Percentiles rank a stretch among this genome's conserved stretches.
Evolutionary conservation across 2,888 invertebrate genomes (phyloP).

Genomic region (Osmoderma eremita): DNA sequence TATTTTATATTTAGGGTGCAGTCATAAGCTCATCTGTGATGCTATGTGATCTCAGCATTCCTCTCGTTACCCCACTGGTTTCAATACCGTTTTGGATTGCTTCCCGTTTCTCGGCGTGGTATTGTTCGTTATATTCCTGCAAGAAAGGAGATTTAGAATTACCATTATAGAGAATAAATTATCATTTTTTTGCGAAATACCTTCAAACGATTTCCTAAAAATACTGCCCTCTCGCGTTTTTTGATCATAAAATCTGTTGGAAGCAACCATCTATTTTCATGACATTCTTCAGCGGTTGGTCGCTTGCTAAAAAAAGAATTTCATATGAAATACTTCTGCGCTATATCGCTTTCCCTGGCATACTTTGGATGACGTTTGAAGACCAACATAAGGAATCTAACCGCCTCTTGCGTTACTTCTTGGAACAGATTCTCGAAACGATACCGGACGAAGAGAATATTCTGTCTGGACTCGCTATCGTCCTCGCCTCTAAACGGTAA

Average conservation of each 20-base stretch:
- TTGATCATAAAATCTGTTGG: constrained; percentile 93
- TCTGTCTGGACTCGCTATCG: constrained; percentile 87
- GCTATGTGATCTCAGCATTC: constrained; percentile 79
- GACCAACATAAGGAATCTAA: constrained; percentile 93
- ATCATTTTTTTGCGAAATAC: constrained; percentile 60
- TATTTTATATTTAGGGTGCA: constrained; percentile 46
- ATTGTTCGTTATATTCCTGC: constrained; percentile 82
- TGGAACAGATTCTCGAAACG: constrained; percentile 94
- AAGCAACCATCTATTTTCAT: constrained; percentile 95
- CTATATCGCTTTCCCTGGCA: constrained; percentile 58
- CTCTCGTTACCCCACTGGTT: constrained; percentile 65
- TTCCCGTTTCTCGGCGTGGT: constrained; percentile 76
- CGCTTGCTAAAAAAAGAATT: constrained; percentile 79
- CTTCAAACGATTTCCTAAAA: constrained; percentile 85
- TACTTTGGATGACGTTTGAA: constrained; percentile 94
- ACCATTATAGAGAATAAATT: background rate
- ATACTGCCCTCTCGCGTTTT: constrained; percentile 88
- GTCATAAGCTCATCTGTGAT: constrained; percentile 85
- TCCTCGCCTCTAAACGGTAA: constrained; percentile 89
- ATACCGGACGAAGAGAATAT: constrained; percentile 91
- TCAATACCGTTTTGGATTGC: constrained; percentile 68
- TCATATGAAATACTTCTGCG: constrained; percentile 30
- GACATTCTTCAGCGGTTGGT: constrained; percentile 92
- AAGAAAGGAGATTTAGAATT: constrained; percentile 42
- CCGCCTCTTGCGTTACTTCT: constrained; percentile 92